phyloP scores from a whole-genome alignment of 2,797 vertebrate genomes.

The Hapalemur alaotrensis region DNA sequence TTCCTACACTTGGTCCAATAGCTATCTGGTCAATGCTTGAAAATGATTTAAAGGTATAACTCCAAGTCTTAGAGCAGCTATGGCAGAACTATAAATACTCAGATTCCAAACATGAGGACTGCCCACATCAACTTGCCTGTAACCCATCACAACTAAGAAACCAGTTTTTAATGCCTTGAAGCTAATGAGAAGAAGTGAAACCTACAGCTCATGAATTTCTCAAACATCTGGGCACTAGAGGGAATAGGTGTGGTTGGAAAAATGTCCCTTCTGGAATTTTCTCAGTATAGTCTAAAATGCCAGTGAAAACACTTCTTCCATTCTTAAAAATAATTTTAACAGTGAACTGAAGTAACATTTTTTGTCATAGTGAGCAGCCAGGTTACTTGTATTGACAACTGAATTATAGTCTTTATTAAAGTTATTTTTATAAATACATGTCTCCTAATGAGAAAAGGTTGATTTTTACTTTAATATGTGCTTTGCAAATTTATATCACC shows the following conservation, averaged over 20 bases:
- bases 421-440: constrained; percentile 32
- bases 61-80: background rate
- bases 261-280: background rate
- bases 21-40: background rate
- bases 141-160: background rate
- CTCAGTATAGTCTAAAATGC: constrained; percentile 9
- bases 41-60: background rate
- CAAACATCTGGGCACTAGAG: background rate
- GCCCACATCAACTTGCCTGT: background rate
- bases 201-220: background rate
- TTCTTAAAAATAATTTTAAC: constrained; percentile 27
- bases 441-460: background rate
- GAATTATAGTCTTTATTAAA: constrained; percentile 61
- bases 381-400: background rate
- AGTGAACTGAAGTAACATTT: background rate
- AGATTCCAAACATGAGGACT: background rate
- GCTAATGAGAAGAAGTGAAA: background rate
- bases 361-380: constrained; percentile 20
- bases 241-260: background rate
- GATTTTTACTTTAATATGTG: constrained; percentile 72
- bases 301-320: constrained; percentile 12
- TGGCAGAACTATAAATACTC: background rate
- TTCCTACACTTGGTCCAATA: background rate
- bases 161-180: background rate
- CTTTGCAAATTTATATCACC: constrained; percentile 60